phyloP scores from a whole-genome alignment of 2,113 vertebrate species.

The Capreolus pygargus region DNA sequence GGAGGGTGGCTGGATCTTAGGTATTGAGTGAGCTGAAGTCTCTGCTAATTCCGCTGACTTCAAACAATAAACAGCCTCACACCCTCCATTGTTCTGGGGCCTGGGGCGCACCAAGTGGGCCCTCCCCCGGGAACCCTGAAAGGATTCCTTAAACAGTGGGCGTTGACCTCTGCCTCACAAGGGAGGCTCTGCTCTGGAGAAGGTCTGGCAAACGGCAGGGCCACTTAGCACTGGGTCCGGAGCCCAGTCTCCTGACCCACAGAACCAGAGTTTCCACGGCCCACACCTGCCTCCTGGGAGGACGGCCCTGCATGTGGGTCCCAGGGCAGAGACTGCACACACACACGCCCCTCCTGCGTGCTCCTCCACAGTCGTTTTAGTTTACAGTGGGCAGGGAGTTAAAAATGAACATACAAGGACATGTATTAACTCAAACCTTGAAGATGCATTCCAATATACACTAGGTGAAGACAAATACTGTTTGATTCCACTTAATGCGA shows the following conservation, averaged over 20 bases:
- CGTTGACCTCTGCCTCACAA: too few relatives aligned
- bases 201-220: neutral
- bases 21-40: neutral
- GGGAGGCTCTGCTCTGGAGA: neutral
- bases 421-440: neutral
- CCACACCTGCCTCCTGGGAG: neutral
- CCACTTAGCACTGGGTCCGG: neutral
- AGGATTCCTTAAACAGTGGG: rapidly evolving
- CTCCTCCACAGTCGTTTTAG: neutral
- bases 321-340: rapidly evolving
- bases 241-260: neutral
- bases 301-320: rapidly evolving
- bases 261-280: neutral
- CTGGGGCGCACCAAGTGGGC: neutral
- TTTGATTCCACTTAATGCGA: neutral
- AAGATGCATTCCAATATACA: neutral
- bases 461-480: neutral
- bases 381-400: rapidly evolving
- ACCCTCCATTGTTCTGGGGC: conserved; percentile 19
- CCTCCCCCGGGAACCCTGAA: neutral
- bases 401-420: neutral
- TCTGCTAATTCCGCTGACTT: conserved; percentile 30
- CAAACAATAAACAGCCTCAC: conserved; percentile 60
- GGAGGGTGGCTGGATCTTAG: conserved; percentile 49
- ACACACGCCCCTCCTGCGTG: rapidly evolving